Conservation (phyloP, 2,888 invertebrate species). For the Tachina grossa region DNA sequence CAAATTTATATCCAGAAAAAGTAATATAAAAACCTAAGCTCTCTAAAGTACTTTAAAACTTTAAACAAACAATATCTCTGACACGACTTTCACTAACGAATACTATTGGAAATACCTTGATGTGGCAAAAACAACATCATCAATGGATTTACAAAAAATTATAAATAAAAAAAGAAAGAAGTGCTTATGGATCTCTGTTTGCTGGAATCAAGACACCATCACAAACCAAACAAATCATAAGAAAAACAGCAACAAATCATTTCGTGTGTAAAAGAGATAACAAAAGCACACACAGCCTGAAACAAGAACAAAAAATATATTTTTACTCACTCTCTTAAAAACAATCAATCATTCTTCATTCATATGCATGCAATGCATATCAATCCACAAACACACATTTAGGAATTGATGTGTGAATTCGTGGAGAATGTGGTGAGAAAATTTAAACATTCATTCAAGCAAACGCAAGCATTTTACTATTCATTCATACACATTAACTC, state of each 20-base stretch:
- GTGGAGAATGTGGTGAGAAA: constrained; percentile 34
- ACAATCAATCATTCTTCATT: constrained; percentile 67
- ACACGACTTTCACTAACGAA: background rate
- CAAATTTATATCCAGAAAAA: background rate
- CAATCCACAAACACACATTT: constrained; percentile 10
- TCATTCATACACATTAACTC: background rate
- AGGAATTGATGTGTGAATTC: constrained; percentile 43
- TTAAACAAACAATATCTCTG: constrained; percentile 19
- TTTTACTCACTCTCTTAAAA: constrained; percentile 58
- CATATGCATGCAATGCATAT: constrained; percentile 43
- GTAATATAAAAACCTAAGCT: constrained; percentile 36
- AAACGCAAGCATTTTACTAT: background rate
- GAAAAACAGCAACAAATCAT: constrained; percentile 50
- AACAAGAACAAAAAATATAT: constrained; percentile 5
- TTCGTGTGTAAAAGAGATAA: constrained; percentile 65
- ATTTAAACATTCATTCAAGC: background rate
- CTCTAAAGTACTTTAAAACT: constrained; percentile 39
- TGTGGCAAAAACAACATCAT: constrained; percentile 7
- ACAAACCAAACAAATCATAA: constrained; percentile 30
- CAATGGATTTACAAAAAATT: constrained; percentile 7
- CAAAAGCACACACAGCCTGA: background rate
- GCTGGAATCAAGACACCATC: constrained; percentile 16
- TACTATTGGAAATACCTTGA: constrained; percentile 29
- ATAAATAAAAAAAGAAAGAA: background rate
- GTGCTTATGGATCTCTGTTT: constrained; percentile 27